Conservation (phyloP, 2,797 vertebrate genomes). For the Pelochelys cantorii region DNA sequence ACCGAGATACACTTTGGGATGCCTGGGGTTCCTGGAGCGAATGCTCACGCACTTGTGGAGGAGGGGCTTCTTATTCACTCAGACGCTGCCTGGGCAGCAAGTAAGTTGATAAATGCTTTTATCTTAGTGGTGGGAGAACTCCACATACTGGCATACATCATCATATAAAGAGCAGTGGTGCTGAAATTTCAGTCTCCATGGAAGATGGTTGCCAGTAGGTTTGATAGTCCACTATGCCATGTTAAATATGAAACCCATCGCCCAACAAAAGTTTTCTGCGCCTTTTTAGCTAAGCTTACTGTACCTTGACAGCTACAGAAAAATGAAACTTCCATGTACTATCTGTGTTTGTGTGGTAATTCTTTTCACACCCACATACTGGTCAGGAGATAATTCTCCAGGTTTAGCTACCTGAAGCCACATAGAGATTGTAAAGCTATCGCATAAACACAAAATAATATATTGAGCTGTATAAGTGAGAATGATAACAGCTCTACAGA, state of each 20-base stretch:
- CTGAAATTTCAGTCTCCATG: neutral
- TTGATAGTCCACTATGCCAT: neutral
- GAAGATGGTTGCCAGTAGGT: neutral
- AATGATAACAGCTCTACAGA: neutral
- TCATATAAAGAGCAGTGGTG: neutral
- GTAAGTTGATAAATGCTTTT: slow-evolving; percentile 79
- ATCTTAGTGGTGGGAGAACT: neutral
- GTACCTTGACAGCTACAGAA: slow-evolving; percentile 1
- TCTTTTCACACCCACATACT: neutral
- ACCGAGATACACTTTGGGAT: slow-evolving; percentile 93
- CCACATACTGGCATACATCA: neutral
- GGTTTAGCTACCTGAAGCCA: neutral
- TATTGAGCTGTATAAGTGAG: neutral
- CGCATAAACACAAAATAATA: neutral
- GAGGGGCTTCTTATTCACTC: slow-evolving; percentile 95
- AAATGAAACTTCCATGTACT: neutral
- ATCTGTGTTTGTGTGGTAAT: neutral
- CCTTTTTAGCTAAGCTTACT: neutral
- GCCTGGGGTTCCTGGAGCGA: slow-evolving; percentile 98
- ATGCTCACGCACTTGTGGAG: slow-evolving; percentile 95
- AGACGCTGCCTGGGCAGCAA: slow-evolving; percentile 94
- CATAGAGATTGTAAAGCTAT: slow-evolving; percentile 3
- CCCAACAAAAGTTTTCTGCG: neutral
- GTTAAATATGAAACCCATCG: neutral
- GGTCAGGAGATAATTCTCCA: slow-evolving; percentile 8